These are phyloP conservation scores for Hirundo rustica DNA, from an alignment of 2,797 vertebrate species.

Conservation along the genomic window DNA sequence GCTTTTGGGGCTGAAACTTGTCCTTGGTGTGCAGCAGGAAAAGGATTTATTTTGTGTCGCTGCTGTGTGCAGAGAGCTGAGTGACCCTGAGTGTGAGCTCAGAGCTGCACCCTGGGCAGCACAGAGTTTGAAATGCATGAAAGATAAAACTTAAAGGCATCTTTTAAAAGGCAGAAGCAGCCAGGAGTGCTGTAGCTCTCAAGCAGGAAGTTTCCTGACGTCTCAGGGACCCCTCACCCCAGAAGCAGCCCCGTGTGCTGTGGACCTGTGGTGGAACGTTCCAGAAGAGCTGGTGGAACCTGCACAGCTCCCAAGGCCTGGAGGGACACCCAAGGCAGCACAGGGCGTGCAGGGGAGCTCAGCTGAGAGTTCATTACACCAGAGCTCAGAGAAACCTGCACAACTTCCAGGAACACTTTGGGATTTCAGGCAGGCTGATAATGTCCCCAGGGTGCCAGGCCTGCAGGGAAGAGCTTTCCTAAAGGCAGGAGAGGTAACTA, in stretches of 20 bases:
- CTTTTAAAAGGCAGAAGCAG: not conserved
- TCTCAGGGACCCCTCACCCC: no score
- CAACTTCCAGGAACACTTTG: not conserved
- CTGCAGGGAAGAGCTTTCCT: not conserved
- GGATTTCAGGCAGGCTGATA: not conserved
- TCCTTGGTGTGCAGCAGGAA: not conserved
- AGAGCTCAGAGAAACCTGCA: not conserved
- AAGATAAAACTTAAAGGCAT: not conserved
- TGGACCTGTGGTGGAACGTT: not conserved
- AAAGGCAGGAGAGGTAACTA: not conserved
- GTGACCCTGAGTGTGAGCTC: not conserved
- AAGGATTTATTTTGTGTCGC: not conserved
- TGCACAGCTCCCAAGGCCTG: not conserved
- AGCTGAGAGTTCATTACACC: not conserved
- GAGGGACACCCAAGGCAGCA: not conserved
- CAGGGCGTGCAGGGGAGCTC: not conserved
- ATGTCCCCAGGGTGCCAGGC: not conserved
- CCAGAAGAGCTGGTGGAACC: not conserved
- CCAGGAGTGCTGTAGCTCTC: not conserved
- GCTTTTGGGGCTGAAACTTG: not conserved
- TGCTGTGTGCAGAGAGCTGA: not conserved
- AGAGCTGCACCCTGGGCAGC: not conserved
- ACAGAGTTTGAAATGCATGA: not conserved
- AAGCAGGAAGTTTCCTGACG: not conserved
- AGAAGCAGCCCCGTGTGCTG: accelerated